Conservation (phyloP, 2,113 vertebrate genomes). For the Zingel zingel region DNA sequence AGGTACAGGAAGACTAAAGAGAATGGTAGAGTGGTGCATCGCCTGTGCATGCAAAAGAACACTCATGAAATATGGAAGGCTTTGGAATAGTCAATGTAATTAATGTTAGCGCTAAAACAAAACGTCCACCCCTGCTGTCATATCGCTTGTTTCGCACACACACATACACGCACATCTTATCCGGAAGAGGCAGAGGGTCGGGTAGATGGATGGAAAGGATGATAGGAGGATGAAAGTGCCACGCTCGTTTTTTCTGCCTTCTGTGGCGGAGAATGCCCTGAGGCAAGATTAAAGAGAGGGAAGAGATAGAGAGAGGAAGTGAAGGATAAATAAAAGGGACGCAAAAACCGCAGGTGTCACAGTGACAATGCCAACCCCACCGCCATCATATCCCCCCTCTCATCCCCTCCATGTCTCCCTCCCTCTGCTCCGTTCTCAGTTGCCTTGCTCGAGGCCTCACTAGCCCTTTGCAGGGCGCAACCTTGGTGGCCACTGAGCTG, state of each 20-base stretch:
- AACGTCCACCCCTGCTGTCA: constrained; percentile 68
- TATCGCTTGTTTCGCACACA: constrained; percentile 27
- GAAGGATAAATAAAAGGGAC: constrained; percentile 51
- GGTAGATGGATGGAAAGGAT: constrained; percentile 56
- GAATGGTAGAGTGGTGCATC: constrained; percentile 69
- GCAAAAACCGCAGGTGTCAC: constrained; percentile 53
- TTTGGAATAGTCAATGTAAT: constrained; percentile 74
- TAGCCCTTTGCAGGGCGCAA: constrained; percentile 67
- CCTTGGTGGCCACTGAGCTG: constrained; percentile 70
- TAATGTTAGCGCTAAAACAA: constrained; percentile 74
- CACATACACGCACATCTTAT: constrained; percentile 40
- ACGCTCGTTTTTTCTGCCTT: constrained; percentile 62
- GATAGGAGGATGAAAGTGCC: constrained; percentile 74
- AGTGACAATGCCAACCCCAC: constrained; percentile 62
- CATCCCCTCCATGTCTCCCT: constrained; percentile 31
- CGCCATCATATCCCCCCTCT: background rate
- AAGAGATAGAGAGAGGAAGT: constrained; percentile 62
- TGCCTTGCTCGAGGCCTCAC: constrained; percentile 64
- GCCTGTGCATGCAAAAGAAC: constrained; percentile 61
- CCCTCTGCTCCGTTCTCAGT: constrained; percentile 33
- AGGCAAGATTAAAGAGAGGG: constrained; percentile 74
- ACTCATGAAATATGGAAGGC: constrained; percentile 80
- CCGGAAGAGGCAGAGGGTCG: constrained; percentile 53
- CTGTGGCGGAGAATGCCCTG: constrained; percentile 69
- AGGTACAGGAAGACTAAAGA: constrained; percentile 74